These are phyloP conservation scores for Ranitomeya variabilis DNA, from an alignment of 2,113 vertebrate species.

Conservation along the genomic window DNA sequence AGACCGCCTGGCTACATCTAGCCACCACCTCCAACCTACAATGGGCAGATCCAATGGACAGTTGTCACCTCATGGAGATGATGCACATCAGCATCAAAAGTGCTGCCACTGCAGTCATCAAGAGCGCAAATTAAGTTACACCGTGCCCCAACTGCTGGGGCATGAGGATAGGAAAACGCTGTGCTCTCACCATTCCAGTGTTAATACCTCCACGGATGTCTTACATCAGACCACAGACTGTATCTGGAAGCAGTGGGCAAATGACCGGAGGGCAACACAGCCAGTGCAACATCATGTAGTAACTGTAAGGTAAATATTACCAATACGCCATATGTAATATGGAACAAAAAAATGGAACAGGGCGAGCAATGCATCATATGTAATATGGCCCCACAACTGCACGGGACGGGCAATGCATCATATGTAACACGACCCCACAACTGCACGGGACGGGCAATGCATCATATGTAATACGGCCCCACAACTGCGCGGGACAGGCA, in stretches of 20 bases:
- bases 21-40: slow-evolving; percentile 58
- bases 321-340: too few species aligned
- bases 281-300: slow-evolving; percentile 81
- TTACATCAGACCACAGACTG: slow-evolving; percentile 68
- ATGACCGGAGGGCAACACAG: slow-evolving; percentile 70
- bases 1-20: slow-evolving; percentile 64
- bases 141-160: slow-evolving; percentile 66
- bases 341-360: too few species aligned
- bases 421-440: too few species aligned
- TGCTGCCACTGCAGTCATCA: slow-evolving; percentile 67
- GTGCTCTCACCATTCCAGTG: slow-evolving; percentile 71
- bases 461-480: too few species aligned
- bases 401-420: too few species aligned
- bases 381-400: too few species aligned
- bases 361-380: too few species aligned
- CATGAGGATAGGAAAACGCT: slow-evolving; percentile 66
- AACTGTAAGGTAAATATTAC: slow-evolving; percentile 80
- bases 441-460: too few species aligned
- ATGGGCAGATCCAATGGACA: slow-evolving; percentile 71
- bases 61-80: slow-evolving; percentile 65
- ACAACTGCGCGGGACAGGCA: too few species aligned
- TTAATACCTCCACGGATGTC: slow-evolving; percentile 69
- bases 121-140: slow-evolving; percentile 66
- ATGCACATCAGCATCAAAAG: slow-evolving; percentile 62
- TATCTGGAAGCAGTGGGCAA: slow-evolving; percentile 81